These are phyloP conservation scores for Eristalinus sepulchralis DNA, from an alignment of 2,888 invertebrate genomes.

Conservation along the genomic window DNA sequence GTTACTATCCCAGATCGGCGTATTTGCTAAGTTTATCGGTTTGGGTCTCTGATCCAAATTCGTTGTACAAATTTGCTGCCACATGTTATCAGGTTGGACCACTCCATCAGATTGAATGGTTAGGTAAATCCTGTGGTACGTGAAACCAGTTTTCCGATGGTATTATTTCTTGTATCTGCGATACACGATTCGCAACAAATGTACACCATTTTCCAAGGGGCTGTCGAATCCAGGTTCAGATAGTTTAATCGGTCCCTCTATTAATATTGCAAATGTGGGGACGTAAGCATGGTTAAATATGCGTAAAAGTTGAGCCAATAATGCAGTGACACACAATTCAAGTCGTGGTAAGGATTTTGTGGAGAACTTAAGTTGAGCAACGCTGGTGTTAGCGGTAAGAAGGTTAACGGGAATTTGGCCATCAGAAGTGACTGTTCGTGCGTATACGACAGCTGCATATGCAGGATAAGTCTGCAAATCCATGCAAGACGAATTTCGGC, in stretches of 20 bases:
- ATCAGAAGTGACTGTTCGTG: background rate
- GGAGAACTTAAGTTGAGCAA: conserved; percentile 12
- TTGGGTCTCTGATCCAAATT: no score
- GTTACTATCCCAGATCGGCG: no score
- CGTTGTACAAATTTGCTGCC: no score
- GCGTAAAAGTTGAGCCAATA: background rate
- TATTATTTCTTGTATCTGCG: conserved; percentile 7
- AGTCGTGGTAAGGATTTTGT: no score
- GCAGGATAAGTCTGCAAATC: conserved; percentile 21
- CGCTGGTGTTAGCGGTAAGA: conserved; percentile 24
- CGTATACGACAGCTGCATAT: conserved; percentile 19
- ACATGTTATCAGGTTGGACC: no score
- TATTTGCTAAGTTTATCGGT: no score
- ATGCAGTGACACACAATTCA: background rate
- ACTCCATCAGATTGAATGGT: no score
- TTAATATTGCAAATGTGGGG: background rate
- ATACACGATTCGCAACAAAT: conserved; percentile 17
- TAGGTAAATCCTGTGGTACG: background rate
- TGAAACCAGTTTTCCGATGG: conserved; percentile 10
- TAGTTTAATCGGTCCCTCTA: no score
- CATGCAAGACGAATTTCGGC: background rate
- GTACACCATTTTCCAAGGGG: background rate
- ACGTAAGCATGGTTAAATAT: background rate
- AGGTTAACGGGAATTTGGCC: background rate
- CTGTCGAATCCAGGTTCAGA: background rate